These are phyloP conservation scores for Gephyroberyx darwinii DNA, from an alignment of 2,797 vertebrate species.

Conservation along the genomic window DNA sequence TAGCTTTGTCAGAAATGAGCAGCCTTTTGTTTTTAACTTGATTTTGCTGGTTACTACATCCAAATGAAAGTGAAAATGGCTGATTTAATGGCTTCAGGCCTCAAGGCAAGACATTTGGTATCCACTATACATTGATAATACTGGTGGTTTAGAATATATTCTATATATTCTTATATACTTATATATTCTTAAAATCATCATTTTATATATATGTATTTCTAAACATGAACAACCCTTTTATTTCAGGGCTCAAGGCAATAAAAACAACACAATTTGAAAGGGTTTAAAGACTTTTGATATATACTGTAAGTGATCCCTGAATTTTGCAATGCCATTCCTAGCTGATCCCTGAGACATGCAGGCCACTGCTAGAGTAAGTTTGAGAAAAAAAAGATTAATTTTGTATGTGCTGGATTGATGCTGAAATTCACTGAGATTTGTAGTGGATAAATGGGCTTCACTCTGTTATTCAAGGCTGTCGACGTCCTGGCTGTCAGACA, in stretches of 20 bases:
- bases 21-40: too few species aligned
- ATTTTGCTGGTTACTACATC: too few species aligned
- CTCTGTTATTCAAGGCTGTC: conserved; percentile 82
- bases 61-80: too few species aligned
- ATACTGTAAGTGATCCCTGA: background rate
- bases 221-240: background rate
- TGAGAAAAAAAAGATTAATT: background rate
- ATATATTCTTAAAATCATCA: too few species aligned
- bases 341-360: background rate
- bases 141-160: too few species aligned
- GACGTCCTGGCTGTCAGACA: conserved; percentile 87
- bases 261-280: background rate
- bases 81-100: too few species aligned
- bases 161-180: too few species aligned
- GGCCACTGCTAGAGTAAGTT: background rate
- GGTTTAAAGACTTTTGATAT: background rate
- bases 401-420: background rate
- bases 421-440: background rate
- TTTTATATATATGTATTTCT: background rate
- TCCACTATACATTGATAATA: background rate
- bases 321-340: too few species aligned
- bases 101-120: too few species aligned
- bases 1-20: too few species aligned
- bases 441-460: background rate
- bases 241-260: background rate